A percentile compares a stretch with the other conserved stretches of the same genome.
phyloP scores from a whole-genome alignment of 2,113 vertebrate species.

The Malaclemys terrapin region DNA sequence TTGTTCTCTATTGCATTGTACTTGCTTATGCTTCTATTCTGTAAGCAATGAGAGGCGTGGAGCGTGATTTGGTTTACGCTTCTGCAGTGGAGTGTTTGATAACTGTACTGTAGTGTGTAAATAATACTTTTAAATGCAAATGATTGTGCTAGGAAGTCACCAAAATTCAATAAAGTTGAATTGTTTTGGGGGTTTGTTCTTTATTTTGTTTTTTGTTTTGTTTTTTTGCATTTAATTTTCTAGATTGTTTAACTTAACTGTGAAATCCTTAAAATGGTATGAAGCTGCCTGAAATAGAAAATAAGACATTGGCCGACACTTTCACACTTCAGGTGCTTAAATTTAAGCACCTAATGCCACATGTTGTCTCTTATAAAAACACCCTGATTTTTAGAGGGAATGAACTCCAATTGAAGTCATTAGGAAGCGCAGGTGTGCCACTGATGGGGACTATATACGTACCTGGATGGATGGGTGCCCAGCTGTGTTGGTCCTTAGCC shows the following conservation, averaged over 20 bases:
- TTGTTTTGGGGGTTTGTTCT: background rate
- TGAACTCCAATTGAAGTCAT: background rate
- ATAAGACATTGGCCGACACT: background rate
- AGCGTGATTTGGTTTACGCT: background rate
- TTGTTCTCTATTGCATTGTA: background rate
- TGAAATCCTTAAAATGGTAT: background rate
- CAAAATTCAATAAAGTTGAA: conserved; percentile 13
- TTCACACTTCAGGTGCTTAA: background rate
- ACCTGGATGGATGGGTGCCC: conserved; percentile 13
- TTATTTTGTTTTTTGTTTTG: background rate
- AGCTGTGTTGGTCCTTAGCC: background rate
- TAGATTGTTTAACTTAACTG: background rate
- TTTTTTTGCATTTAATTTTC: background rate
- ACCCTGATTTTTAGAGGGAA: conserved; percentile 21
- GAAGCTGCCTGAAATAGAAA: background rate
- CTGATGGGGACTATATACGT: background rate
- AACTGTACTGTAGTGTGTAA: background rate
- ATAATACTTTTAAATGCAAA: conserved; percentile 13
- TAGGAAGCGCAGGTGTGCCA: background rate
- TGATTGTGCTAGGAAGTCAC: background rate
- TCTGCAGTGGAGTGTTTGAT: background rate
- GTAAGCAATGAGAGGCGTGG: background rate
- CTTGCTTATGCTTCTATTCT: background rate
- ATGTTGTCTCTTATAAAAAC: background rate
- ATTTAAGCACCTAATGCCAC: background rate